Evolutionary conservation across 2,888 invertebrate genomes (phyloP).

Genomic region (Corbicula japonica): DNA sequence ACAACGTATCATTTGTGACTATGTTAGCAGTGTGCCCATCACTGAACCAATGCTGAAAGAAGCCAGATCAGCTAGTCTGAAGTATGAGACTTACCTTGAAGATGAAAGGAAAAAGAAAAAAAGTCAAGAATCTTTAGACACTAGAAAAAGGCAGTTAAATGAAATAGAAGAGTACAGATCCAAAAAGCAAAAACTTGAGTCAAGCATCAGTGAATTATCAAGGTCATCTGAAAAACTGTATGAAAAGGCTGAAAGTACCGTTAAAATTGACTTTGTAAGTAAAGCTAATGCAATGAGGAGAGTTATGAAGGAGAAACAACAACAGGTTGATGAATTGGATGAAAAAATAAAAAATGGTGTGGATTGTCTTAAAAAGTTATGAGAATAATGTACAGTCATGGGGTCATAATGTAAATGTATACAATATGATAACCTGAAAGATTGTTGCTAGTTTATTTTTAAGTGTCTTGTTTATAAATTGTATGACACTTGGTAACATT

Average conservation of each 20-base stretch:
- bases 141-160: conserved; percentile 9
- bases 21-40: conserved; percentile 18
- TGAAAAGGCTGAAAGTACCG: conserved; percentile 35
- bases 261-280: conserved; percentile 12
- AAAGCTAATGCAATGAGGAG: conserved; percentile 21
- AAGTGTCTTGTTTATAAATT: too few relatives aligned
- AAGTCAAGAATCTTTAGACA: background rate
- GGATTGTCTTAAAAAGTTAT: too few relatives aligned
- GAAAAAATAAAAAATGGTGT: too few relatives aligned
- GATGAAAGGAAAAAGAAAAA: conserved; percentile 7
- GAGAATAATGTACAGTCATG: too few relatives aligned
- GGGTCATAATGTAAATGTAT: too few relatives aligned
- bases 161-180: conserved; percentile 7
- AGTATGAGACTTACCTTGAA: conserved; percentile 9
- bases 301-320: conserved; percentile 17
- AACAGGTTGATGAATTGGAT: too few relatives aligned
- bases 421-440: too few relatives aligned
- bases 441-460: too few relatives aligned
- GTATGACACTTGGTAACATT: too few relatives aligned
- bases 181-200: conserved; percentile 10
- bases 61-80: background rate
- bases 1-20: conserved; percentile 37
- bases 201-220: background rate
- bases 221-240: conserved; percentile 22
- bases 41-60: background rate